Evolutionary conservation across 2,113 vertebrate species (phyloP), one percentile per base, ranked within the genome.

Genomic region (chimpanzee (Pan troglodytes)): DNA sequence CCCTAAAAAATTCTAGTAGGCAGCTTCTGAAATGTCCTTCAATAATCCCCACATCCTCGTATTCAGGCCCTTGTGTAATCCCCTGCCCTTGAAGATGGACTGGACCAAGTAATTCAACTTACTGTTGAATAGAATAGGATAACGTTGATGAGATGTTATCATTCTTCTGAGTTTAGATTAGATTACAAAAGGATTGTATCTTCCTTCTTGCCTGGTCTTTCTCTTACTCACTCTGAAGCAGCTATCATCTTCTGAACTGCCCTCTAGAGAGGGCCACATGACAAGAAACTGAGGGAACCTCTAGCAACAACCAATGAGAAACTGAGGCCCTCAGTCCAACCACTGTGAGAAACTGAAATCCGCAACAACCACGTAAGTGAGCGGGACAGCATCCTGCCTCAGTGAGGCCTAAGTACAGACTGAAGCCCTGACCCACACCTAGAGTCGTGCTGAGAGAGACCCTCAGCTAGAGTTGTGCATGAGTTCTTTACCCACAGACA

Each of bases 81-180:
- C 2, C 22, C 27, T 80, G 0, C 14, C 59, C 13, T 32, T 17
- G 2, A 38, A 0, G 10, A 7, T 22, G 23, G 35, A 2, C 27
- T 68, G 7, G 32, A 90, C 18, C 25, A 57, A 67, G 78, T 22
- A 35, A 50, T 64, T 64, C 61, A 64, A 32, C 50, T 35, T 9
- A 18, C 32, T 73, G 27, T 17, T 68, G 40, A 91, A 93, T 0
- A 78, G 25, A 67, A 27, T 23, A 20, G 18, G 13, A 30, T 20
- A 45, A 73, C 70, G 16, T 27, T 35, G 35, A 88, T 32, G 30
- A 79, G 48, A 73, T 85, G 7, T 12, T 50, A 64, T 64, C 61
- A 64, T 32, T 5, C 10, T 35, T 76, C 67, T 50, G 2, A 23
- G 5, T 30, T 75, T 27, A 78, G 27, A 75, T 79, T 72, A 6